A percentile compares a stretch with the other conserved stretches of the same genome.
Evolutionary conservation across 2,888 invertebrate species (phyloP).

Genomic region (Pilophorus perplexus): DNA sequence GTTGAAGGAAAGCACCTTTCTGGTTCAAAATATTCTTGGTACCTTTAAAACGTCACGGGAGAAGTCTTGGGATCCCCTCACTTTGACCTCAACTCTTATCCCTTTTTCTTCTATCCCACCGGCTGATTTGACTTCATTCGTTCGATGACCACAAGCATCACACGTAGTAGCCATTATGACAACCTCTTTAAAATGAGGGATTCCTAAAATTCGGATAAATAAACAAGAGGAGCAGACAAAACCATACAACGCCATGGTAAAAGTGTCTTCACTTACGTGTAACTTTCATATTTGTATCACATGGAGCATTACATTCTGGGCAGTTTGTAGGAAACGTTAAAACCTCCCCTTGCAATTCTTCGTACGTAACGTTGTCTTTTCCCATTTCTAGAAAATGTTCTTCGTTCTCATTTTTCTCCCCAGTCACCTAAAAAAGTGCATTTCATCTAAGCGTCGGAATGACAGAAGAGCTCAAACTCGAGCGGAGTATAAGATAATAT

Average conservation of each 20-base stretch:
- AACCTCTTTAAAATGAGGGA: conserved; percentile 96
- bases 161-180: conserved; percentile 96
- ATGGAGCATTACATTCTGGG: conserved; percentile 75
- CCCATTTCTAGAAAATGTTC: conserved; percentile 13
- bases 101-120: conserved; percentile 83
- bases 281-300: conserved; percentile 90
- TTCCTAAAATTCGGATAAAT: conserved; percentile 59
- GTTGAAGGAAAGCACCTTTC: no score
- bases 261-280: conserved; percentile 60
- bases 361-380: conserved; percentile 15
- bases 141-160: conserved; percentile 83
- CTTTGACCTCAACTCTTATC: conserved; percentile 69
- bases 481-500: no score
- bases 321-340: conserved; percentile 84
- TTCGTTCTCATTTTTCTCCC: background rate
- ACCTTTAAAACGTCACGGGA: conserved; percentile 85
- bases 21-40: no score
- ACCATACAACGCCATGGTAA: background rate
- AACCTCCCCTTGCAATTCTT: conserved; percentile 68
- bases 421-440: no score
- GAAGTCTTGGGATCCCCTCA: conserved; percentile 73
- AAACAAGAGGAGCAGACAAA: background rate
- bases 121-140: conserved; percentile 95
- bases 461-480: no score
- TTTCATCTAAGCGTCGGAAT: no score